Conservation (phyloP, 2,888 invertebrate species). For the Andrena minutula region DNA sequence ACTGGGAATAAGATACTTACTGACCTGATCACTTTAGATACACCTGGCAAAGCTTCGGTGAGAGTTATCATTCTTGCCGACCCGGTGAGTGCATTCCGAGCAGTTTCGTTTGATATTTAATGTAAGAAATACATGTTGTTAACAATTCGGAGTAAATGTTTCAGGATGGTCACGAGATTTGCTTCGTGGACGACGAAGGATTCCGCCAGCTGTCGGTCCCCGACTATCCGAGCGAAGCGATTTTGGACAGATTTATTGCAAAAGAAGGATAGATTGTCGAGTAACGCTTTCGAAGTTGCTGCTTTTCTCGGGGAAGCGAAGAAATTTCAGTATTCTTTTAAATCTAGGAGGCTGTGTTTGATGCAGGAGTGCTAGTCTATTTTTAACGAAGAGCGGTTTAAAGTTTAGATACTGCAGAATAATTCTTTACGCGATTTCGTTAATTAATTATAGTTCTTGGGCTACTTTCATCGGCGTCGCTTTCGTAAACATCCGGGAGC, state of each 20-base stretch:
- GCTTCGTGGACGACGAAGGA: slow-evolving; percentile 98
- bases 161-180: slow-evolving; percentile 98
- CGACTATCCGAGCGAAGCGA: slow-evolving; percentile 93
- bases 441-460: no score
- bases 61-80: slow-evolving; percentile 98
- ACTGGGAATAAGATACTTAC: slow-evolving; percentile 92
- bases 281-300: not conserved
- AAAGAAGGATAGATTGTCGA: slow-evolving; percentile 84
- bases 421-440: no score
- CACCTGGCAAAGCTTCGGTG: slow-evolving; percentile 98
- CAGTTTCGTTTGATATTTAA: not conserved
- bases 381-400: no score
- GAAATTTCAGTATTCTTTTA: slow-evolving; percentile 43
- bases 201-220: slow-evolving; percentile 94
- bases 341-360: slow-evolving; percentile 9
- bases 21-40: slow-evolving; percentile 96
- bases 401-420: no score
- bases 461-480: no score
- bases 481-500: no score
- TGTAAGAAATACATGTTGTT: not conserved
- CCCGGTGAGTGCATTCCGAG: slow-evolving; percentile 87
- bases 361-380: no score
- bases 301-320: not conserved
- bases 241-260: slow-evolving; percentile 91
- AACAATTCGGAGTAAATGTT: slow-evolving; percentile 66